Conservation (phyloP, 2,797 vertebrate genomes). For the Mycteria americana region DNA sequence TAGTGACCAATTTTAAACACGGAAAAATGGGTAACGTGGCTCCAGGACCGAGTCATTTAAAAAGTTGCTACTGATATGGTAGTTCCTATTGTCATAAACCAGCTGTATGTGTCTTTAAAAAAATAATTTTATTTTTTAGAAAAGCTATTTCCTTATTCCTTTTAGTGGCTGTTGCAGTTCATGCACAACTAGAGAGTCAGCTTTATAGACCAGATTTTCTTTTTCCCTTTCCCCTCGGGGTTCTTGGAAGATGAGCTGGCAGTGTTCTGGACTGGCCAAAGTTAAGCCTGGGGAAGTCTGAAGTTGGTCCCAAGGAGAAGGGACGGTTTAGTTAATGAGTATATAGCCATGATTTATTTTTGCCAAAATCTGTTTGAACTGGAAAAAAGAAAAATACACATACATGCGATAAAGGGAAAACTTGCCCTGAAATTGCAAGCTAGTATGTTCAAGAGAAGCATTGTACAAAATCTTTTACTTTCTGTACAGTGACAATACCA, state of each 20-base stretch:
- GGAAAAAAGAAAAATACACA: constrained; percentile 36
- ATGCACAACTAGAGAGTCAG: constrained; percentile 6
- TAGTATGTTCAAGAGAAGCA: constrained; percentile 11
- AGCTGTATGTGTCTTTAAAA: not conserved
- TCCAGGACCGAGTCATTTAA: constrained; percentile 12
- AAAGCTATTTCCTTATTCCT: constrained; percentile 47
- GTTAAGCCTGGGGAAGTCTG: not conserved
- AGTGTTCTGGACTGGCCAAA: constrained; percentile 56
- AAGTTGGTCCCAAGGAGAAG: constrained; percentile 19
- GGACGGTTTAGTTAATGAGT: not conserved
- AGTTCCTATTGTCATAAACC: constrained; percentile 40
- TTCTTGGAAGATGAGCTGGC: constrained; percentile 41
- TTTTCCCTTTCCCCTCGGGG: not conserved
- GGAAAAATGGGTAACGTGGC: constrained; percentile 15
- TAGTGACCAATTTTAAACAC: constrained; percentile 27
- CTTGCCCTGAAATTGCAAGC: constrained; percentile 40
- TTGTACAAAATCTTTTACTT: constrained; percentile 69
- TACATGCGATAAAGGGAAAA: constrained; percentile 42
- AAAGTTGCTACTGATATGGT: not conserved
- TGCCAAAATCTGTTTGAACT: constrained; percentile 27
- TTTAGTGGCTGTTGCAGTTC: constrained; percentile 29
- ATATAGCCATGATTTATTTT: constrained; percentile 24
- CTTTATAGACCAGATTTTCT: not conserved
- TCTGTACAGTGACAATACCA: constrained; percentile 72
- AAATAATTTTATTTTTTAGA: not conserved